A percentile compares a stretch with the other conserved stretches of the same genome.
phyloP scores from a whole-genome alignment of 2,113 vertebrate genomes.

The Notiomystis cincta region DNA sequence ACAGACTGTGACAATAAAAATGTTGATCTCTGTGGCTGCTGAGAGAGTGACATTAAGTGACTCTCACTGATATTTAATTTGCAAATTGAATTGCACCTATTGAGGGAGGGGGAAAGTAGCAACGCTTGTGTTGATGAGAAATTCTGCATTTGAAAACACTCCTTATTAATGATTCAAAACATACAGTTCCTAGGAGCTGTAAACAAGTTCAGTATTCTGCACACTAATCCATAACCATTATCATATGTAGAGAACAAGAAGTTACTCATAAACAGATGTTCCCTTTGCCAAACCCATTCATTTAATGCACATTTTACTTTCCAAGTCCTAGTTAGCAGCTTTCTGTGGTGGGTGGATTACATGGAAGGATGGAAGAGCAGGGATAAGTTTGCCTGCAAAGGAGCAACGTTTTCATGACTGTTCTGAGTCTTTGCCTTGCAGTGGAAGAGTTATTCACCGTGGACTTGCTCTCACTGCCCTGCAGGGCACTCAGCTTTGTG shows the following conservation, averaged over 20 bases:
- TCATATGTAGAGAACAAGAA: conserved; percentile 35
- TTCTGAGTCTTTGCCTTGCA: neutral
- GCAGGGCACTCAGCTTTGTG: neutral
- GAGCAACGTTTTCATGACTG: neutral
- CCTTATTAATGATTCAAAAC: conserved; percentile 47
- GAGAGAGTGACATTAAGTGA: neutral
- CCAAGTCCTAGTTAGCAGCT: conserved; percentile 10
- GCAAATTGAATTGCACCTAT: neutral
- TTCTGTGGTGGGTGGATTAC: neutral
- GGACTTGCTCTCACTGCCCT: neutral
- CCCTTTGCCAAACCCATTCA: conserved; percentile 6
- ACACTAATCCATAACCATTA: conserved; percentile 43
- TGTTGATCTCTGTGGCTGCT: neutral
- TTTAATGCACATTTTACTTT: conserved; percentile 32
- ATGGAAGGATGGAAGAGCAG: conserved; percentile 16
- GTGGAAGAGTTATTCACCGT: neutral
- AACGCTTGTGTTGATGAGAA: neutral
- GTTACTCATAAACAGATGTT: conserved; percentile 53
- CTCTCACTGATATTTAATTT: conserved; percentile 3
- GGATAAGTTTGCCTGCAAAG: conserved; percentile 1
- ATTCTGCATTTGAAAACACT: neutral
- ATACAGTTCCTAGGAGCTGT: neutral
- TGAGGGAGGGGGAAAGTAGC: neutral
- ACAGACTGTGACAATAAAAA: conserved; percentile 4
- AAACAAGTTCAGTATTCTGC: conserved; percentile 35